A percentile compares a stretch with the other conserved stretches of the same genome.
Conservation (phyloP, 2,888 invertebrate genomes). For the Acanthococcus lagerstroemiae region DNA sequence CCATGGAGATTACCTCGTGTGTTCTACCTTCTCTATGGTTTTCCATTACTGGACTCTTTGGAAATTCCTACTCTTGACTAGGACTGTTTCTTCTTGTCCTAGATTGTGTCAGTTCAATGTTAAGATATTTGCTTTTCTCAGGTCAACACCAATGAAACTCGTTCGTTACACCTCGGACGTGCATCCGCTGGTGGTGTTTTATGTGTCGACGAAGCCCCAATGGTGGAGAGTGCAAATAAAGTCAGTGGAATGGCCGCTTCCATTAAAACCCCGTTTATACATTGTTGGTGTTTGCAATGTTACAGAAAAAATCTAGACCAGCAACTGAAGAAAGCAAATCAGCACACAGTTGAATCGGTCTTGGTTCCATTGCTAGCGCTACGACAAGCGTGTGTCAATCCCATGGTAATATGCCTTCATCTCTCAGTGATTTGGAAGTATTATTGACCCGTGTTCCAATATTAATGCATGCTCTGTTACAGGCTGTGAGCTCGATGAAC, state of each 20-base stretch:
- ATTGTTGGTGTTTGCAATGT: too few relatives aligned
- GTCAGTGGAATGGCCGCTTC: conserved; percentile 54
- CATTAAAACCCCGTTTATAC: conserved; percentile 46
- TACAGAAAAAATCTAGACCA: conserved; percentile 39
- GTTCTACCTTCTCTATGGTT: background rate
- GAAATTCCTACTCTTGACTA: background rate
- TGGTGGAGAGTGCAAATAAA: conserved; percentile 54
- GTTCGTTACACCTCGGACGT: conserved; percentile 53
- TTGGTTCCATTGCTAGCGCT: conserved; percentile 54
- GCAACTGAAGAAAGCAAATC: conserved; percentile 45
- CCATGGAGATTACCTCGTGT: background rate
- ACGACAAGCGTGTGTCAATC: conserved; percentile 62
- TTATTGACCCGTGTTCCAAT: background rate
- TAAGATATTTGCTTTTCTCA: too few relatives aligned
- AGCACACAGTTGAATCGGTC: conserved; percentile 44
- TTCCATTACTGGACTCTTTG: background rate
- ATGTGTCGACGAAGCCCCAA: conserved; percentile 70
- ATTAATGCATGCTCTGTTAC: background rate
- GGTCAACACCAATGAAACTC: conserved; percentile 22
- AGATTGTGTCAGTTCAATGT: too few relatives aligned
- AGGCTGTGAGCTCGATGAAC: background rate
- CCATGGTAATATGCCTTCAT: conserved; percentile 43
- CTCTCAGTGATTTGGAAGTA: too few relatives aligned
- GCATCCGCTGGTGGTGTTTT: conserved; percentile 67
- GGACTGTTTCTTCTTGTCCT: too few relatives aligned